phyloP scores from a whole-genome alignment of 2,113 vertebrate genomes.

The Lagopus muta region DNA sequence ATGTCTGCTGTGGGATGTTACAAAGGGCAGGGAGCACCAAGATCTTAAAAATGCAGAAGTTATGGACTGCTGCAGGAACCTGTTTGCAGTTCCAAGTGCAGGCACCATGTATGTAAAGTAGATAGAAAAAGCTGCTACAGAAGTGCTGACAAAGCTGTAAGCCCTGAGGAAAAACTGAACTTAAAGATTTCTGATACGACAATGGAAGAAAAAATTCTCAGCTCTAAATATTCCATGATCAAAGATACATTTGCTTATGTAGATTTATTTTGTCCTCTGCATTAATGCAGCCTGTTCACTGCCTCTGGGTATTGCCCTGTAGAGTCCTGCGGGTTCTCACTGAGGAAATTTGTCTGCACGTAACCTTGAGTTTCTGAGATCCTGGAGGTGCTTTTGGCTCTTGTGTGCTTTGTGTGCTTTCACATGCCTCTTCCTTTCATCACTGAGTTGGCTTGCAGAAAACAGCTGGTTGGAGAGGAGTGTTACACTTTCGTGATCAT shows the following conservation, averaged over 20 bases:
- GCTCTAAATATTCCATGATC: background rate
- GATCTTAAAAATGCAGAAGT: background rate
- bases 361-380: background rate
- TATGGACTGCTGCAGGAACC: background rate
- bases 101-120: background rate
- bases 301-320: fast-evolving
- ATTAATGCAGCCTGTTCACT: background rate
- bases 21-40: background rate
- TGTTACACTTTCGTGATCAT: background rate
- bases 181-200: background rate
- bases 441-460: background rate
- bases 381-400: background rate
- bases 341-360: background rate
- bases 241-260: background rate
- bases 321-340: background rate
- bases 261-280: background rate
- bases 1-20: background rate
- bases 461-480: background rate
- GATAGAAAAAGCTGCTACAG: background rate
- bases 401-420: background rate
- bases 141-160: background rate
- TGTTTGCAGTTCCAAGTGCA: background rate
- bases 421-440: background rate
- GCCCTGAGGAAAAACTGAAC: background rate
- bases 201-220: background rate